Base-by-base conservation (phyloP, 2,797 vertebrate genomes). In the Syngnathus rostellatus region DNA sequence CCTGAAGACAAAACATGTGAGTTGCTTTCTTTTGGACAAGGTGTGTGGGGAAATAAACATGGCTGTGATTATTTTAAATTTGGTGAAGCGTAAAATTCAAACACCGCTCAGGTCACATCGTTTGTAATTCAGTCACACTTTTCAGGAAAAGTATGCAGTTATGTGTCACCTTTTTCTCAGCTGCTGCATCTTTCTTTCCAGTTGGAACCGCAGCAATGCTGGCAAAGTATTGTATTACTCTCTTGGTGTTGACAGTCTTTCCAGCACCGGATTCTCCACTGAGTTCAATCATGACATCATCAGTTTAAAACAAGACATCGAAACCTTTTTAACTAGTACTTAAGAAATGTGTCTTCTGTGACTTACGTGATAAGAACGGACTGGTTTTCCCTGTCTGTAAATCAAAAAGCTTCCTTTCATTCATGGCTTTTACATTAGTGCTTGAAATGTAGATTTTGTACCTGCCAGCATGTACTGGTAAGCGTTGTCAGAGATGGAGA, bases 281-380 rank as follows among this genome's bases (percentile, higher is more conserved):
- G 46, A 2, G n/a, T 43, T 31, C 3, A 31, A 31, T 31, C 31
- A 3, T 31, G 31, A 31, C 31, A 31, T 31, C 31, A 31, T 31
- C 31, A 31, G 31, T 31, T 31, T 2, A 31, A 2, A 31, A 31
- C 2, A 31, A 31, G 25, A 25, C 25, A 25, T 25, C 1, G 25
- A 25, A 25, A 2, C 2, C 31, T 31, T 31, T 31, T 31, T 31
- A 31, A 31, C 31, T 31, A 31, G 31, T 31, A 3, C 31, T 31
- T 31, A 31, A 31, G 31, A 41, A 23, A 31, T 16, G 39, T 23
- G 11, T 23, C 21, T 21, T 58, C 31, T 38, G 6, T 45, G 43
- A 2, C n/a, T 16, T 68, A 96, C 94, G 94, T 96, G 88, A 96
- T 96, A 72, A 96, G 88, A 83, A 96, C 94, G 57, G 94, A 96